Base-by-base conservation (phyloP, 2,888 invertebrate genomes). In the Parnassius apollo region DNA sequence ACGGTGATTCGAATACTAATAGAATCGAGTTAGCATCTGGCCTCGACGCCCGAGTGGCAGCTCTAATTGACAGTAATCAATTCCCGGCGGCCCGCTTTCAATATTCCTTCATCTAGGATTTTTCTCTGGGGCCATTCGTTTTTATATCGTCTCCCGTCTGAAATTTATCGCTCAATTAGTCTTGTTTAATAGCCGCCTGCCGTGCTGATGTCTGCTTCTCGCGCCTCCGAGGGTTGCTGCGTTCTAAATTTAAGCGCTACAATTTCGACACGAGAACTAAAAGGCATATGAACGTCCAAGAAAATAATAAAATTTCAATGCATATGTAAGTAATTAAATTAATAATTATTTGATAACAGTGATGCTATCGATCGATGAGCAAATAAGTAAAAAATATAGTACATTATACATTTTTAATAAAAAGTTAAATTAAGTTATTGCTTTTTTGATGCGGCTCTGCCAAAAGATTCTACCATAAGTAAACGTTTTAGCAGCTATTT, bases 111-210 rank as follows among this genome's bases (percentile, higher is more conserved):
- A 79, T 79, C 81, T 81, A 80, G 78, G 79, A 86, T 83, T 84
- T 83, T 82, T 88, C 88, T 87, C 85, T 76, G 75, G 78, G 75
- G 80, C 81, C 84, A 80, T 80, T 78, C 85, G 85, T 88, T 88
- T 88, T 89, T 89, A 86, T 84, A 83, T 85, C 87, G 86, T 81
- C 81, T 83, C 87, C 82, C 86, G 86, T 84, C 88, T 86, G 82
- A 88, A 89, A 92, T 92, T 92, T 92, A 92, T 92, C 91, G 92
- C 92, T 92, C 92, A 92, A 92, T 92, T 92, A 92, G 92, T 92
- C 92, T 92, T 92, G 91, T 92, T 92, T 92, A 92, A 92, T 92
- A 91, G 92, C 89, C 83, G 90, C 90, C 90, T 86, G 90, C 89
- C 87, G 86, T 83, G 86, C 87, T 90, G 90, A 89, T 91, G 91